These are phyloP conservation scores for Heliconius nattereri DNA, from an alignment of 1,140 invertebrate species.

Conservation along the genomic window DNA sequence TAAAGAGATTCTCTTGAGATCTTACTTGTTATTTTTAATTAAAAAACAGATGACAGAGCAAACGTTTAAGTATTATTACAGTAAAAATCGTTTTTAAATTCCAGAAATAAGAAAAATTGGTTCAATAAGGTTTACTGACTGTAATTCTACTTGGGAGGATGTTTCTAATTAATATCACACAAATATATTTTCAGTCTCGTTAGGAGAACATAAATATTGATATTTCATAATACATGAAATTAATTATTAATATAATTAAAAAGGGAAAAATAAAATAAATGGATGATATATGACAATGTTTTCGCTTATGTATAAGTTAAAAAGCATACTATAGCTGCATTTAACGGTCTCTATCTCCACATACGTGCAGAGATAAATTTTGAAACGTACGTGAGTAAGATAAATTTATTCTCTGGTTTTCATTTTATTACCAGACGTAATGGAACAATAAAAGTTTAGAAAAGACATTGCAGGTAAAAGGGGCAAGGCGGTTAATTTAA, in stretches of 20 bases:
- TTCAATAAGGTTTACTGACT: too few species aligned
- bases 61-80: too few species aligned
- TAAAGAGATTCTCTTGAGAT: not conserved
- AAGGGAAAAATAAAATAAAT: too few species aligned
- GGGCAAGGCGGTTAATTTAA: not conserved
- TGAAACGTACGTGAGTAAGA: not conserved
- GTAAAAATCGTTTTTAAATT: not conserved
- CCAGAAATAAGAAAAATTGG: too few species aligned
- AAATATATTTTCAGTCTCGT: too few species aligned
- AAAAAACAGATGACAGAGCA: slow-evolving; percentile 13
- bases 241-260: too few species aligned
- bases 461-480: slow-evolving; percentile 2
- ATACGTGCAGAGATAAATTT: not conserved
- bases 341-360: not conserved
- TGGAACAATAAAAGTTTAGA: slow-evolving; percentile 5
- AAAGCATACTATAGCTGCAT: not conserved
- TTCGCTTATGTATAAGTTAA: too few species aligned
- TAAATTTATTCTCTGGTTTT: not conserved
- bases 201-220: too few species aligned
- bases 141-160: too few species aligned
- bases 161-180: too few species aligned
- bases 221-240: too few species aligned
- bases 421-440: not conserved
- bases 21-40: slow-evolving; percentile 20
- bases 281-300: too few species aligned